A percentile compares a stretch with the other conserved stretches of the same genome.
phyloP scores from a whole-genome alignment of 30 jellyfish, hydroid and myxozoan species.

The Sanderia malayensis region DNA sequence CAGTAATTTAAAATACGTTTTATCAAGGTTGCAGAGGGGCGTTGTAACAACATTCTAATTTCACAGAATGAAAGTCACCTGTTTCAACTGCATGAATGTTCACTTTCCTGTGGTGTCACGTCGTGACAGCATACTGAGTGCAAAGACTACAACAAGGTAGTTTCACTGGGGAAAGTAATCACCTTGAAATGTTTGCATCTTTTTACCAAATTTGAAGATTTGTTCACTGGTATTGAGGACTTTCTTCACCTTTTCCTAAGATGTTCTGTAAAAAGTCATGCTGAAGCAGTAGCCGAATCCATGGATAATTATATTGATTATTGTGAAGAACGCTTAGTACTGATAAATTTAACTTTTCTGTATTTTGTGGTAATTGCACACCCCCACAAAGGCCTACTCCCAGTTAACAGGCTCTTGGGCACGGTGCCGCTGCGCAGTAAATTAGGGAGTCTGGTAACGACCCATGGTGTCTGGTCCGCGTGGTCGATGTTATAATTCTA shows the following conservation, averaged over 20 bases:
- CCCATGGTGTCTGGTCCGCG: no score
- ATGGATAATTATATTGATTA: slow-evolving; percentile 38
- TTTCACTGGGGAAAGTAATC: slow-evolving; percentile 30
- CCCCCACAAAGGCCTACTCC: no score
- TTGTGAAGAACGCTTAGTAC: no score
- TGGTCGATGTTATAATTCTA: no score
- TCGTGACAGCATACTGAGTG: slow-evolving; percentile 29
- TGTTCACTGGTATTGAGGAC: slow-evolving; percentile 36
- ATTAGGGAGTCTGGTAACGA: no score
- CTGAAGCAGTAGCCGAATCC: slow-evolving; percentile 37
- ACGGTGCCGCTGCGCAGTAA: no score
- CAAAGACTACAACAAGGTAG: slow-evolving; percentile 26
- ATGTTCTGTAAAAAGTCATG: slow-evolving; percentile 42
- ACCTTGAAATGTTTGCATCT: slow-evolving; percentile 33
- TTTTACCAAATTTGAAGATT: slow-evolving; percentile 34
- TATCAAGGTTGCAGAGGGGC: slow-evolving; percentile 38
- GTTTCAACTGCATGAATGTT: slow-evolving; percentile 41
- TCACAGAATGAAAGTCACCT: slow-evolving; percentile 23
- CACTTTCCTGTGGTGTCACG: slow-evolving; percentile 45
- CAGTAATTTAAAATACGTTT: slow-evolving; percentile 12
- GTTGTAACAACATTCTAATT: slow-evolving; percentile 23
- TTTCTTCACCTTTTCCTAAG: slow-evolving; percentile 41
- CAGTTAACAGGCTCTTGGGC: no score
- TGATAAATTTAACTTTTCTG: no score
- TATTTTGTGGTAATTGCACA: no score